These are phyloP conservation scores for Ispidina picta DNA, from an alignment of 2,797 vertebrate genomes.

Conservation along the genomic window DNA sequence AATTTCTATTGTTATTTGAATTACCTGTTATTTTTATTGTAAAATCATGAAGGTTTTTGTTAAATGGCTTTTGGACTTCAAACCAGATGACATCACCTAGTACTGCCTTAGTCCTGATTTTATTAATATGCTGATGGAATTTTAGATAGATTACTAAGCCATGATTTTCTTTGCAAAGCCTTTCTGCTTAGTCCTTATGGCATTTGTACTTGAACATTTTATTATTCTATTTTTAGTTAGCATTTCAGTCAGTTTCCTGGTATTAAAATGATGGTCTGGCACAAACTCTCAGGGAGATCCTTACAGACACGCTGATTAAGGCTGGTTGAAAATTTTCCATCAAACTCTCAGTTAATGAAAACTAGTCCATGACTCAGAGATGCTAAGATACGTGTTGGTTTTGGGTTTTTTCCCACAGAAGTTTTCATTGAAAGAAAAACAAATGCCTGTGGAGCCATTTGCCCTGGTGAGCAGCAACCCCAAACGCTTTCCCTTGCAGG, in stretches of 20 bases:
- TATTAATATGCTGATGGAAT: background rate
- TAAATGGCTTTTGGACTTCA: background rate
- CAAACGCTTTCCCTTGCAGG: background rate
- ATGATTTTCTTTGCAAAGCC: background rate
- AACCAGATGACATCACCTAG: background rate
- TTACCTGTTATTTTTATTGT: background rate
- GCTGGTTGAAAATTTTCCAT: slow-evolving; percentile 52
- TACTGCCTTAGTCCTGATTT: background rate
- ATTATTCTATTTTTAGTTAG: slow-evolving; percentile 56
- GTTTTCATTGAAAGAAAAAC: background rate
- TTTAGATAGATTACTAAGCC: slow-evolving; percentile 1
- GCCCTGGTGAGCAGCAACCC: background rate
- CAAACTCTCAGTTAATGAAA: slow-evolving; percentile 34
- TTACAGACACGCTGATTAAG: slow-evolving; percentile 51
- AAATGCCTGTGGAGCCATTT: background rate
- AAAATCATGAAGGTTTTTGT: background rate
- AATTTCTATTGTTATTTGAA: background rate
- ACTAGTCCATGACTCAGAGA: slow-evolving; percentile 34
- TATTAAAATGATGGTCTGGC: slow-evolving; percentile 46
- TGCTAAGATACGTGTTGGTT: background rate
- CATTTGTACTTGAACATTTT: slow-evolving; percentile 18
- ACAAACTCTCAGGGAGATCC: slow-evolving; percentile 25
- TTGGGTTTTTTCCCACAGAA: background rate
- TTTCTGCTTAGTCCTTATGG: slow-evolving; percentile 18
- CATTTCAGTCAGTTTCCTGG: slow-evolving; percentile 43